These are phyloP conservation scores for Mirounga angustirostris DNA, from an alignment of 2,113 vertebrate species.

Conservation along the genomic window DNA sequence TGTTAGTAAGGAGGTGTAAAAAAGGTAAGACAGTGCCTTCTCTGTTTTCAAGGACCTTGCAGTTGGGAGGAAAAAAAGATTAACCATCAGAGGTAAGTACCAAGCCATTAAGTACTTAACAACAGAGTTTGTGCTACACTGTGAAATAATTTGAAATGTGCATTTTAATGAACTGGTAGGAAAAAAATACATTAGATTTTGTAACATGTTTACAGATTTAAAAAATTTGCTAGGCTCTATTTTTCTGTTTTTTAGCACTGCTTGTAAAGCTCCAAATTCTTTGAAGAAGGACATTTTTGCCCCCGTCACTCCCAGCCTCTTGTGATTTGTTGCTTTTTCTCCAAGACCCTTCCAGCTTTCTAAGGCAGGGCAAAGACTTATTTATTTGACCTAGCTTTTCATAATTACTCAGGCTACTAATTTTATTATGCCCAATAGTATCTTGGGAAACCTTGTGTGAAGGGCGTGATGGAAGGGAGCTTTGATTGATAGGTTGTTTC, in stretches of 20 bases:
- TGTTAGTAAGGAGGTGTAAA: neutral
- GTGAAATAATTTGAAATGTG: neutral
- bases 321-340: neutral
- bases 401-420: conserved; percentile 73
- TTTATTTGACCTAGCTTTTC: conserved; percentile 75
- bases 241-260: neutral
- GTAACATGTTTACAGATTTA: neutral
- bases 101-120: neutral
- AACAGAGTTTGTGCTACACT: neutral
- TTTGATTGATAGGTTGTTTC: conserved; percentile 75
- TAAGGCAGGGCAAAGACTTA: conserved; percentile 44
- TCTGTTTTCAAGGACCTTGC: neutral
- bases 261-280: neutral
- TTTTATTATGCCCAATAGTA: conserved; percentile 77
- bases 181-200: neutral
- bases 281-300: neutral
- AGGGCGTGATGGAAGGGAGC: conserved; percentile 55
- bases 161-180: neutral
- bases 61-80: neutral
- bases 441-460: conserved; percentile 66
- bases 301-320: neutral
- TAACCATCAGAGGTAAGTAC: neutral
- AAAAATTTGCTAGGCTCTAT: neutral
- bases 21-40: neutral
- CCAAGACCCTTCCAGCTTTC: conserved; percentile 34